These are phyloP conservation scores for Panagrolaimus sp. DNA, from an alignment of 1,140 invertebrate genomes.

Conservation along the genomic window DNA sequence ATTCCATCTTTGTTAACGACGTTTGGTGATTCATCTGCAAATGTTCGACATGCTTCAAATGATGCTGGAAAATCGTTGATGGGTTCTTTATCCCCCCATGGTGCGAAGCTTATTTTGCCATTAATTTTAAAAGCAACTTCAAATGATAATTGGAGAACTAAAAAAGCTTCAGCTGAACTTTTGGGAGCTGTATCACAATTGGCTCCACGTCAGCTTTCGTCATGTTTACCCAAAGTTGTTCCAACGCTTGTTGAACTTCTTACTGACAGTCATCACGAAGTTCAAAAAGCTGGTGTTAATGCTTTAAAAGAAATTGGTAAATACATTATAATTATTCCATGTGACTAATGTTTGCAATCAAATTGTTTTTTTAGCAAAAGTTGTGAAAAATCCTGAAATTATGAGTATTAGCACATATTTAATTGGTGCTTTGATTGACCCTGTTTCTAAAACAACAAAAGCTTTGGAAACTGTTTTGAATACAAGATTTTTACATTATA, in stretches of 20 bases:
- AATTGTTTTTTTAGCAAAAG: constrained; percentile 65
- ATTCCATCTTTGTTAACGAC: constrained; percentile 86
- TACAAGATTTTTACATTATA: constrained; percentile 98
- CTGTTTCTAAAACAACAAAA: constrained; percentile 82
- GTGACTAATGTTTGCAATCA: neutral
- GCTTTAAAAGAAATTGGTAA: constrained; percentile 91
- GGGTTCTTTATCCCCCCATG: constrained; percentile 89
- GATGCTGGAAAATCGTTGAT: constrained; percentile 90
- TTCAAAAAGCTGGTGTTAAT: constrained; percentile 90
- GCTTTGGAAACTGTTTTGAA: constrained; percentile 82
- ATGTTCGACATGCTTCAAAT: constrained; percentile 73
- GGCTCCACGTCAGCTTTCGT: constrained; percentile 94
- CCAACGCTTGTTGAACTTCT: constrained; percentile 95
- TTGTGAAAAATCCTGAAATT: constrained; percentile 92
- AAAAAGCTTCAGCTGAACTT: constrained; percentile 90
- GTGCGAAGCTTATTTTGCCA: constrained; percentile 86
- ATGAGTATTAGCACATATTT: constrained; percentile 78
- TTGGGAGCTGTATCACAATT: constrained; percentile 90
- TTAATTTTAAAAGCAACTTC: constrained; percentile 84
- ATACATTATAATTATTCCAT: constrained; percentile 80
- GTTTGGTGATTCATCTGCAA: constrained; percentile 85
- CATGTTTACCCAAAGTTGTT: constrained; percentile 91
- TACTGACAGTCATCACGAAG: constrained; percentile 92
- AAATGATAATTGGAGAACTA: constrained; percentile 97
- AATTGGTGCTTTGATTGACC: constrained; percentile 87